Evolutionary conservation across 1,140 invertebrate species (phyloP).

Genomic region (Coboldia fuscipes): DNA sequence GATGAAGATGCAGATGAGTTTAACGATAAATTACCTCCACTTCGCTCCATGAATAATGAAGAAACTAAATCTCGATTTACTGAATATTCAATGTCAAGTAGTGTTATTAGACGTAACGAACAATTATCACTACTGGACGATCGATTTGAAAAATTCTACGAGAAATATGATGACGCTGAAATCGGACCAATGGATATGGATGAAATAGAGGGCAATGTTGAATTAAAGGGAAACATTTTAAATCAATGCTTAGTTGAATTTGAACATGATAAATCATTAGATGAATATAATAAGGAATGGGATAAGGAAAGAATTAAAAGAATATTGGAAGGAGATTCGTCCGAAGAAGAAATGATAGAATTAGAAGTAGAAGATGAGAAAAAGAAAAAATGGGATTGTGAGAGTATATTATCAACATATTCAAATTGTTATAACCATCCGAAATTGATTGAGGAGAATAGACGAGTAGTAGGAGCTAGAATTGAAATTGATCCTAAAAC

Average conservation of each 20-base stretch:
- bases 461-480: constrained; percentile 33
- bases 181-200: constrained; percentile 74
- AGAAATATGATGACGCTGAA: constrained; percentile 72
- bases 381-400: constrained; percentile 77
- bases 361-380: constrained; percentile 32
- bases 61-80: constrained; percentile 80
- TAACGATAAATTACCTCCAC: constrained; percentile 26
- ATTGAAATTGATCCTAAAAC: constrained; percentile 49
- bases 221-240: constrained; percentile 40
- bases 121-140: constrained; percentile 69
- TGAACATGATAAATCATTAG: constrained; percentile 27
- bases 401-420: constrained; percentile 76
- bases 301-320: constrained; percentile 38
- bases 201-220: constrained; percentile 66
- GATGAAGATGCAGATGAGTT: constrained; percentile 25
- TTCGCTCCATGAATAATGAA: constrained; percentile 37
- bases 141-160: constrained; percentile 77
- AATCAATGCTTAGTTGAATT: constrained; percentile 39
- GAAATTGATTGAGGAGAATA: constrained; percentile 60
- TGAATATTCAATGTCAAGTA: constrained; percentile 85
- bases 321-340: constrained; percentile 28
- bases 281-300: constrained; percentile 37
- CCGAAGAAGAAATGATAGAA: constrained; percentile 32
- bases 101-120: constrained; percentile 70
- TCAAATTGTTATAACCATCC: constrained; percentile 83